Evolutionary conservation across 2,113 vertebrate species (phyloP).

Genomic region (Melanerpes formicivorus): DNA sequence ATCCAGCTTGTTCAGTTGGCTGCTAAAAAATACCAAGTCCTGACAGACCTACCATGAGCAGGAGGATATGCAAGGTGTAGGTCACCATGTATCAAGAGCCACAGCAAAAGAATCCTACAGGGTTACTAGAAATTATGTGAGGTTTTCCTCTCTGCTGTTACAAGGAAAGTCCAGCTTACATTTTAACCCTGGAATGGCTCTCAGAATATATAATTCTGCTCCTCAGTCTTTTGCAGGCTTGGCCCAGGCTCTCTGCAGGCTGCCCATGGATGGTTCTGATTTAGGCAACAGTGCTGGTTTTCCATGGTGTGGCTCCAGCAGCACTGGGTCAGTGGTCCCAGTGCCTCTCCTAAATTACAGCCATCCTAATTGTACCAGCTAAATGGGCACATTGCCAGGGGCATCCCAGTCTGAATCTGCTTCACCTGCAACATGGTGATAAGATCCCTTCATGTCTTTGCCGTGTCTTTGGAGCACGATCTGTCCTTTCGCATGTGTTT

Average conservation of each 20-base stretch:
- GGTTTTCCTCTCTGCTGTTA: neutral
- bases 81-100: neutral
- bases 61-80: neutral
- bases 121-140: neutral
- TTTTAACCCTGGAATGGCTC: neutral
- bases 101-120: neutral
- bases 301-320: neutral
- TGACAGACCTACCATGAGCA: neutral
- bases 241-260: neutral
- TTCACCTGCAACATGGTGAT: neutral
- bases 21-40: neutral
- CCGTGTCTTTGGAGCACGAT: neutral
- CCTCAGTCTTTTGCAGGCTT: neutral
- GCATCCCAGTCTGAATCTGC: neutral
- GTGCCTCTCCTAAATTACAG: neutral
- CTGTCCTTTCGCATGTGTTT: neutral
- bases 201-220: neutral
- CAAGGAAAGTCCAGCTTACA: neutral
- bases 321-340: neutral
- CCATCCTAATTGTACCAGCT: neutral
- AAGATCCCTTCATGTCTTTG: neutral
- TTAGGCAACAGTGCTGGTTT: neutral
- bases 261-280: neutral
- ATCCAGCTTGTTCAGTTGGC: neutral
- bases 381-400: fast-evolving